A percentile compares a stretch with the other conserved stretches of the same genome.
Evolutionary conservation across 23 tunicate species (phyloP).

Genomic region (Ciona savignyi): DNA sequence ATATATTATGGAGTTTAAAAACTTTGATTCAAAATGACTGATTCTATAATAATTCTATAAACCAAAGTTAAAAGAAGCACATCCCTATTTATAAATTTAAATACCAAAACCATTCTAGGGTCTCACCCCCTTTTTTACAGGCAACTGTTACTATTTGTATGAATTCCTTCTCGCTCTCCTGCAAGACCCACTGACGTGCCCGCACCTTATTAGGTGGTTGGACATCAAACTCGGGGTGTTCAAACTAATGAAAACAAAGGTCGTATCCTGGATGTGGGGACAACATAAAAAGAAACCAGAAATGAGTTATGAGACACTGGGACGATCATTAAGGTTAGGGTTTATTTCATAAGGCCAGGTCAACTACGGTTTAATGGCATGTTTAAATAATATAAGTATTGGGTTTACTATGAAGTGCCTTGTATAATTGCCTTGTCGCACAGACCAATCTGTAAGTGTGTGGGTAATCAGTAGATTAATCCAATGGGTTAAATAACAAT

Average conservation of each 20-base stretch:
- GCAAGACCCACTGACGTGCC: constrained; percentile 82
- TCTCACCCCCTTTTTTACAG: constrained; percentile 12
- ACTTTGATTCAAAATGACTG: no score
- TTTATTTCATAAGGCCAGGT: no score
- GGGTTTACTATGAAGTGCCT: no score
- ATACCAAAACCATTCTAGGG: no score
- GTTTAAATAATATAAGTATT: no score
- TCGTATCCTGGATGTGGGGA: constrained; percentile 82
- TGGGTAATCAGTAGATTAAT: not conserved
- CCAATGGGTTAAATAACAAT: no score
- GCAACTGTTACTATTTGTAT: constrained; percentile 54
- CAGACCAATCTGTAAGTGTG: not conserved
- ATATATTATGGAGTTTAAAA: no score
- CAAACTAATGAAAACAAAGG: constrained; percentile 47
- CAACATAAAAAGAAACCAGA: constrained; percentile 68
- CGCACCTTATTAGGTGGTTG: constrained; percentile 64
- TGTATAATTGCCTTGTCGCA: no score
- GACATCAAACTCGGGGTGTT: constrained; percentile 44
- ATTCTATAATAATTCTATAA: no score
- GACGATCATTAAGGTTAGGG: constrained; percentile 62
- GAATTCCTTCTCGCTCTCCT: constrained; percentile 71
- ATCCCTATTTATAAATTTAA: no score
- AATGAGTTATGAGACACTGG: constrained; percentile 82
- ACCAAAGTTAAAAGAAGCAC: no score
- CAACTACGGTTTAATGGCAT: no score